Evolutionary conservation across 1,140 invertebrate species (phyloP), one percentile per base, ranked within the genome.

Genomic region (Neodiprion fabricii): DNA sequence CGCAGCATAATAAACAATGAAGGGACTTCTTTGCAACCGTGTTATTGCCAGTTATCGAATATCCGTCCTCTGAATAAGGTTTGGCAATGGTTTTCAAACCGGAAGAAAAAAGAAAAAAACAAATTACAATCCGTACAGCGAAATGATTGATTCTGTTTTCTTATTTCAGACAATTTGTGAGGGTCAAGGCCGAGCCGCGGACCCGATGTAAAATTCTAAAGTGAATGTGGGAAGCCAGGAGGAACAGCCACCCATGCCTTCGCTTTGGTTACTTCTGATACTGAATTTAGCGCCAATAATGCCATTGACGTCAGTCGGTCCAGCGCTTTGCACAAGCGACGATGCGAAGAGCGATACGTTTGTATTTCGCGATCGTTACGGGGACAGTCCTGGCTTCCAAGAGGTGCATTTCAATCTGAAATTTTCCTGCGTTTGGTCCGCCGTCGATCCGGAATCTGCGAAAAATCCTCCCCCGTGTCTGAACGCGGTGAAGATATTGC

Each of bases 261-360:
- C 53, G 53, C 53, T 61, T 61, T 61, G 53, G 53, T 61, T 61
- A 61, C 53, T 61, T 61, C 9, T 61, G 53, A 61, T 61, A 14
- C 11, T 61, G n/a, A 61, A 61, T 61, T 61, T 61, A 61, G 11
- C 53, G 11, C 53, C 53, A 14, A 17, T 61, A 61, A 61, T 61
- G n/a, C 53, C 53, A 61, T 61, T 17, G 53, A 17, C 53, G 9
- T 61, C 53, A 17, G 53, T 61, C 11, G 53, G 11, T 12, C 53
- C 53, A 9, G 53, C 53, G 53, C 53, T 61, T 4, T 61, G 53
- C n/a, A 12, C 53, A 61, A 4, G 53, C n/a, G 53, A 4, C 53
- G 28, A 5, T 40, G 28, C 1, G 9, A 61, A 61, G 53, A 61
- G 53, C 53, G 11, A 17, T 61, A 12, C 11, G 53, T 61, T 61